phyloP scores from a whole-genome alignment of 30 jellyfish, hydroid and myxozoan genomes.

The Calvadosia cruxmelitensis region DNA sequence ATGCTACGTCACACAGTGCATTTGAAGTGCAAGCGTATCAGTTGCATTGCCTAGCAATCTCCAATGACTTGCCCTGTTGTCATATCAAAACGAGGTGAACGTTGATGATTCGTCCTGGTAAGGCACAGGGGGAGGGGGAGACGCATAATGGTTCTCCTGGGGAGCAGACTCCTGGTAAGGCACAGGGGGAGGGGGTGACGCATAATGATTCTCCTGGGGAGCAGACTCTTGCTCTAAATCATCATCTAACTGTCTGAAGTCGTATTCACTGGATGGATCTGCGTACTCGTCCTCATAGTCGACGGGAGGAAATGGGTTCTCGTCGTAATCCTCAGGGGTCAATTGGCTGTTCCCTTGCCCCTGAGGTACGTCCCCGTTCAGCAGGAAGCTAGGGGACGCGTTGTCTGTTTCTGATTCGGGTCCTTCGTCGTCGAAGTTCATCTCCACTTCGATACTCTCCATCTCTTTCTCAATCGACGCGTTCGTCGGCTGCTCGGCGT shows the following conservation, averaged over 20 bases:
- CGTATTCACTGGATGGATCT: background rate
- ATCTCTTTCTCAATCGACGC: background rate
- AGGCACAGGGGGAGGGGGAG: background rate
- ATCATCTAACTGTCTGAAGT: background rate
- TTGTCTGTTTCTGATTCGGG: background rate
- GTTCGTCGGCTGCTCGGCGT: constrained; percentile 1
- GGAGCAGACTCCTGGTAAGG: background rate
- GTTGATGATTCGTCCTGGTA: background rate
- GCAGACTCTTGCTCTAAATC: background rate
- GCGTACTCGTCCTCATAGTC: too few relatives aligned
- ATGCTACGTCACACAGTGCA: background rate
- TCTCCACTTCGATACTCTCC: constrained; percentile 51
- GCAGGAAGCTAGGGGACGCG: background rate
- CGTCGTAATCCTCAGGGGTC: too few relatives aligned
- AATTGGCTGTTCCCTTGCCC: background rate
- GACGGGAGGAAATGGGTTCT: too few relatives aligned
- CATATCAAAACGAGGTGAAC: background rate
- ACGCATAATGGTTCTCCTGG: background rate
- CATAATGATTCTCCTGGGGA: background rate
- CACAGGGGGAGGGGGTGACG: background rate
- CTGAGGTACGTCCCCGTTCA: background rate
- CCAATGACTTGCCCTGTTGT: too few relatives aligned
- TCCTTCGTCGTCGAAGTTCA: constrained; percentile 47
- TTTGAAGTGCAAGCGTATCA: too few relatives aligned
- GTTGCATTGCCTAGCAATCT: background rate